phyloP scores from a whole-genome alignment of 2,888 invertebrate genomes.

The Trissolcus brochymenae region DNA sequence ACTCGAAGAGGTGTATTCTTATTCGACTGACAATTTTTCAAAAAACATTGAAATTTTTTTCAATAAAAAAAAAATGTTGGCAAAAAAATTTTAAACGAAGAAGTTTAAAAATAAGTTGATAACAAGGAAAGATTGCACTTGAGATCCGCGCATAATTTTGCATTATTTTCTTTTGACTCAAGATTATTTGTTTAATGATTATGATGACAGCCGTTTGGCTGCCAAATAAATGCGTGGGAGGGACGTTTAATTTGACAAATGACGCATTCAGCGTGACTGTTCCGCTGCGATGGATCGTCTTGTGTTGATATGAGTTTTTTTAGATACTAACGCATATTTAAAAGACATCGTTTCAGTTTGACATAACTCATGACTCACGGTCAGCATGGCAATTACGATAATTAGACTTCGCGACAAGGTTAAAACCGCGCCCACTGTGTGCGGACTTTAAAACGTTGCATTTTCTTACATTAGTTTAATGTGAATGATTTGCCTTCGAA shows the following conservation, averaged over 20 bases:
- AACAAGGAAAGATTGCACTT: constrained; percentile 1
- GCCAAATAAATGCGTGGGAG: constrained; percentile 21
- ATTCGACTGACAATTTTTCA: background rate
- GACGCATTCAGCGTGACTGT: constrained; percentile 22
- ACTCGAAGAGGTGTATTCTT: too few relatives aligned
- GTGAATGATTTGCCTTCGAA: constrained; percentile 23
- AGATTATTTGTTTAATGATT: background rate
- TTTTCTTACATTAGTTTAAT: constrained; percentile 22
- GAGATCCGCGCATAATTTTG: background rate
- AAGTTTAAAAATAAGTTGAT: background rate
- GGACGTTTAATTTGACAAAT: constrained; percentile 29
- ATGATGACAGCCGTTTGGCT: background rate
- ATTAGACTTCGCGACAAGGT: constrained; percentile 66
- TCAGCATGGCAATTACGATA: constrained; percentile 63
- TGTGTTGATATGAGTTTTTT: constrained; percentile 26
- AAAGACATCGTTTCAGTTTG: constrained; percentile 50
- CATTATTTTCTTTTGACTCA: background rate
- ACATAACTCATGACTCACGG: constrained; percentile 52
- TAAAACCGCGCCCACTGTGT: constrained; percentile 63
- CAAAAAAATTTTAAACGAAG: too few relatives aligned
- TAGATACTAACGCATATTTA: constrained; percentile 26
- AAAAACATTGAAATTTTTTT: background rate
- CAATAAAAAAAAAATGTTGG: background rate
- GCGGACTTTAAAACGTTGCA: constrained; percentile 14
- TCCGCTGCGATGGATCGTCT: constrained; percentile 31